Percentiles rank a stretch among this genome's conserved stretches.
Conservation (phyloP, 92 coral and sea anemone genomes). For the Actinernus sp. region DNA sequence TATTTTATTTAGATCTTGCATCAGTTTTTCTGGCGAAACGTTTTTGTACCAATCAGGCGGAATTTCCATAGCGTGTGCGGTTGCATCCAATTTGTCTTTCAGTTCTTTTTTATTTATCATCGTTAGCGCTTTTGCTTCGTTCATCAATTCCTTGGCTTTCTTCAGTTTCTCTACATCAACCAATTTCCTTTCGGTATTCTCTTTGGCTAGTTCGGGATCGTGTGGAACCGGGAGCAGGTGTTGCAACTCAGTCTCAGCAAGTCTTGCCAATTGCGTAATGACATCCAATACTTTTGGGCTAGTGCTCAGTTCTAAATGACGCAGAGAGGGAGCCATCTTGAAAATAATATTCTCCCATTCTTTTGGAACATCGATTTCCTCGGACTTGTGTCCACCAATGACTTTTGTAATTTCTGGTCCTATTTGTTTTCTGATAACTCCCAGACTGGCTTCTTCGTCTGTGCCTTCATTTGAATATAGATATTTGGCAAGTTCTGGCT, state of each 20-base stretch:
- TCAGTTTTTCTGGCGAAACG: too few species aligned
- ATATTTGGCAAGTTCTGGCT: slow-evolving; percentile 32
- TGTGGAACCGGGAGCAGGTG: too few species aligned
- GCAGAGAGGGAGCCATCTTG: slow-evolving; percentile 34
- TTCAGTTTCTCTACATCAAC: too few species aligned
- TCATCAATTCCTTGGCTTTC: too few species aligned
- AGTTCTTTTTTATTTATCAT: too few species aligned
- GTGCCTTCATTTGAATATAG: slow-evolving; percentile 14
- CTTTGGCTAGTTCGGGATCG: too few species aligned
- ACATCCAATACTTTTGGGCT: slow-evolving; percentile 33
- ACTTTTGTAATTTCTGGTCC: slow-evolving; percentile 66
- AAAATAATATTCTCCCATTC: slow-evolving; percentile 21
- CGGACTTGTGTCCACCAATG: slow-evolving; percentile 37
- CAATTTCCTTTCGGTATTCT: too few species aligned
- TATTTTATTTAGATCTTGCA: background rate
- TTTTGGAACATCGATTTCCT: slow-evolving; percentile 28
- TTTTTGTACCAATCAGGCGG: slow-evolving; percentile 16
- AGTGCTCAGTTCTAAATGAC: background rate
- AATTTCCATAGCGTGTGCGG: background rate
- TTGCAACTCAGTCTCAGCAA: too few species aligned
- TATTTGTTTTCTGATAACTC: slow-evolving; percentile 12
- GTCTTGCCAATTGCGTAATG: slow-evolving; percentile 10
- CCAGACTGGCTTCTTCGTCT: slow-evolving; percentile 12
- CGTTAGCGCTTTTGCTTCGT: too few species aligned
- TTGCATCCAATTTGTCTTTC: too few species aligned